These are phyloP conservation scores for Coenobita brevimanus DNA, from an alignment of 1,140 invertebrate species.

Conservation along the genomic window DNA sequence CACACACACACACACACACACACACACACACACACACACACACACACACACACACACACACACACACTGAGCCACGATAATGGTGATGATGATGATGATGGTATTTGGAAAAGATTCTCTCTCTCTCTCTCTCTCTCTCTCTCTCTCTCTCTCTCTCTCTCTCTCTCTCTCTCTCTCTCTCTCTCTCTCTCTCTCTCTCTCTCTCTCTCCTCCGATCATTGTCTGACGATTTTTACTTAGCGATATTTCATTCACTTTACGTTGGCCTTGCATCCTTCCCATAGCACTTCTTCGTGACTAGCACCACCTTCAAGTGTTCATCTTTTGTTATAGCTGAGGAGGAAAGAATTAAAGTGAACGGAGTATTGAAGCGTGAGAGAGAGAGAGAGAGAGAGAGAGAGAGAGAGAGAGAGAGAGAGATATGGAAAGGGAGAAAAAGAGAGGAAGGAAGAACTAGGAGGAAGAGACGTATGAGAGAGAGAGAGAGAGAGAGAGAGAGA, in stretches of 20 bases:
- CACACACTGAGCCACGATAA: too few species aligned
- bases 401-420: background rate
- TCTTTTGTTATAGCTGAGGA: background rate
- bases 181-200: constrained; percentile 9
- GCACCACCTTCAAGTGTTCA: too few species aligned
- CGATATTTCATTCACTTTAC: background rate
- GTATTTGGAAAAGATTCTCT: background rate
- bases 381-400: background rate
- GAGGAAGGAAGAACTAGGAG: too few species aligned
- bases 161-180: constrained; percentile 19
- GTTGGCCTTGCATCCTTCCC: background rate
- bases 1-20: too few species aligned
- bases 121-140: constrained; percentile 10
- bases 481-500: background rate
- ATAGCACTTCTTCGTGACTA: too few species aligned
- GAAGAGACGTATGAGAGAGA: background rate
- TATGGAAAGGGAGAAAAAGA: constrained; percentile 8
- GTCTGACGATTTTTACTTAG: background rate
- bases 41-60: too few species aligned
- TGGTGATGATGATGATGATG: too few species aligned
- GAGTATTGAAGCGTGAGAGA: background rate
- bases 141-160: constrained; percentile 36
- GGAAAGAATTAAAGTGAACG: background rate
- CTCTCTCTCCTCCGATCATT: too few species aligned
- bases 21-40: too few species aligned